A percentile compares a stretch with the other conserved stretches of the same genome.
Conservation (phyloP, 2,888 invertebrate genomes). For the Steromphala cineraria region DNA sequence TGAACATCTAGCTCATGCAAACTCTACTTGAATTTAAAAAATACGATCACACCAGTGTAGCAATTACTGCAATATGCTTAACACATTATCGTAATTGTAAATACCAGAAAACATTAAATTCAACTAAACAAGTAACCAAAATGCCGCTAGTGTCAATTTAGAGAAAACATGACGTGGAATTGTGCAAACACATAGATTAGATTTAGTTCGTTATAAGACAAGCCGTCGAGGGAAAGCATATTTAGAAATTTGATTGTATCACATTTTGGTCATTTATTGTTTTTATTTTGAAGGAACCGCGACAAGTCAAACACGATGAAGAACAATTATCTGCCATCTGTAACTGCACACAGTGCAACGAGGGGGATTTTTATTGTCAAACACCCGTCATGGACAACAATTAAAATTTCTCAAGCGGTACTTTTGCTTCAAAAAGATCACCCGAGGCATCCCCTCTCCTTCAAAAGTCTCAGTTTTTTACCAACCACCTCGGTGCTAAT, state of each 20-base stretch:
- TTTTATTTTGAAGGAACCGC: background rate
- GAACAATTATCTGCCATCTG: background rate
- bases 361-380: background rate
- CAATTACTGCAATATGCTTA: background rate
- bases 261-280: background rate
- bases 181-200: background rate
- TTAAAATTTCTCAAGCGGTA: background rate
- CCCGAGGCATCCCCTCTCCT: background rate
- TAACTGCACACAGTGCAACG: background rate
- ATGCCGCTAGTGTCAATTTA: background rate
- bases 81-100: background rate
- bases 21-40: too few species aligned
- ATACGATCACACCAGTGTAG: too few species aligned
- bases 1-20: too few species aligned
- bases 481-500: background rate
- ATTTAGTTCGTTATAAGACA: background rate
- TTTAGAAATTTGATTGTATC: background rate
- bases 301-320: background rate
- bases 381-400: background rate
- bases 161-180: background rate
- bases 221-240: background rate
- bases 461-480: background rate
- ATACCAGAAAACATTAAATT: background rate
- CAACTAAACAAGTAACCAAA: background rate
- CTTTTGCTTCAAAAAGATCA: background rate